Percentiles rank a stretch among this genome's conserved stretches.
Evolutionary conservation across 2,888 invertebrate genomes (phyloP).

Genomic region (Abrostola triplasia): DNA sequence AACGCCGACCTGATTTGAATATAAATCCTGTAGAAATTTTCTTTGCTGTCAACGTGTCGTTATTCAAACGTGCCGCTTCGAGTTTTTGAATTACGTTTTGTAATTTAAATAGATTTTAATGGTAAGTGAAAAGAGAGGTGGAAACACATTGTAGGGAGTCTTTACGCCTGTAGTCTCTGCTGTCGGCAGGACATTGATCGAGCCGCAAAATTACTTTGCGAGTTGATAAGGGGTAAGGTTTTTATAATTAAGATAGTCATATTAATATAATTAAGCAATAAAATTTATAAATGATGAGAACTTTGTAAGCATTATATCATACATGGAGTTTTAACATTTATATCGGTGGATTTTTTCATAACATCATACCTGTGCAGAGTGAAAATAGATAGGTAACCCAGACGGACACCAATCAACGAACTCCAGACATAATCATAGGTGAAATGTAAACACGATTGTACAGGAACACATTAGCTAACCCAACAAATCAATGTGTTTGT

Average conservation of each 20-base stretch:
- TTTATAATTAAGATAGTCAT: no score
- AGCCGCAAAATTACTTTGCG: neutral
- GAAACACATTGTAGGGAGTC: neutral
- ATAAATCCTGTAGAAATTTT: conserved; percentile 42
- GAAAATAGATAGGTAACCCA: neutral
- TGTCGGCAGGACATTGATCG: no score
- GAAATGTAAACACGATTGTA: conserved; percentile 24
- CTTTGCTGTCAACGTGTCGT: conserved; percentile 31
- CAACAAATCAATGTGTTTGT: conserved; percentile 17
- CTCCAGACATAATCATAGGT: conserved; percentile 1
- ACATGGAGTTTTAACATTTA: no score
- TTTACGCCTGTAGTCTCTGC: no score
- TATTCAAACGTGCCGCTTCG: conserved; percentile 12
- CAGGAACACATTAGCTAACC: conserved; percentile 25
- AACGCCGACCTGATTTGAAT: conserved; percentile 53
- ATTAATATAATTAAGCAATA: no score
- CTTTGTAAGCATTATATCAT: no score
- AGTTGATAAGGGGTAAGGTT: no score
- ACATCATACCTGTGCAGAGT: no score
- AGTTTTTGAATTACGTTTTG: neutral
- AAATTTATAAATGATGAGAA: no score
- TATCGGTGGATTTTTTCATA: no score
- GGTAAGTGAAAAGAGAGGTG: neutral
- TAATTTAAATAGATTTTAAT: neutral
- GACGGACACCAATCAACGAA: conserved; percentile 3